Evolutionary conservation across 2,888 invertebrate genomes (phyloP).

Genomic region (Papilio elwesi): DNA sequence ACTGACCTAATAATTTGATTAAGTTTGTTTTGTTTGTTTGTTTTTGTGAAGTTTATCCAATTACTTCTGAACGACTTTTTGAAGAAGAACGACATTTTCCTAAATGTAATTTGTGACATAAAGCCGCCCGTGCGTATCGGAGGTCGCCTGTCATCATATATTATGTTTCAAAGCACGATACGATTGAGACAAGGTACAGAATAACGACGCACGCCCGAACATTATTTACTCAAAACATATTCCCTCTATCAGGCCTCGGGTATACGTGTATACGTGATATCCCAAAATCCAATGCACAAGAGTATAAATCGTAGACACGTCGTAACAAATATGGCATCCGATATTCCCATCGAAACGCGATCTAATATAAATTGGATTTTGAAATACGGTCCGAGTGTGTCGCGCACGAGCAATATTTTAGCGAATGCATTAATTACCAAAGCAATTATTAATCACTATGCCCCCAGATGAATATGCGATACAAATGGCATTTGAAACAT

Average conservation of each 20-base stretch:
- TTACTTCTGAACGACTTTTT: no score
- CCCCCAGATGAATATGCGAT: slow-evolving; percentile 11
- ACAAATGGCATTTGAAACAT: slow-evolving; percentile 7
- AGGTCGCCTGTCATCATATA: slow-evolving; percentile 14
- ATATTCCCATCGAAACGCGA: slow-evolving; percentile 72
- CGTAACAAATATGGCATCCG: slow-evolving; percentile 68
- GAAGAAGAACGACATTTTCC: not conserved
- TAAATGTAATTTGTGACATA: not conserved
- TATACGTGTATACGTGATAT: slow-evolving; percentile 19
- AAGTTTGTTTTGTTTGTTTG: no score
- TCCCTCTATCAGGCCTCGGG: not conserved
- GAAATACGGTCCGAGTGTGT: slow-evolving; percentile 66
- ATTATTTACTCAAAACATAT: slow-evolving; percentile 22
- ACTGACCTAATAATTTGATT: no score
- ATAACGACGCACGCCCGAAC: slow-evolving; percentile 10
- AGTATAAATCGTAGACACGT: slow-evolving; percentile 27
- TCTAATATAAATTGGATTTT: slow-evolving; percentile 77
- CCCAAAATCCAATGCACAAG: slow-evolving; percentile 20
- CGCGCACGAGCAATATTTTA: slow-evolving; percentile 53
- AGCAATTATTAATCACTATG: slow-evolving; percentile 15
- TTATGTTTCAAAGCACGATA: slow-evolving; percentile 19
- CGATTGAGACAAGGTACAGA: slow-evolving; percentile 24
- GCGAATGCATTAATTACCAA: slow-evolving; percentile 32
- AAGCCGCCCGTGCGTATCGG: slow-evolving; percentile 18
- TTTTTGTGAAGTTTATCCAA: no score